These are phyloP conservation scores for Gyrodactylus bullatarudis DNA, from an alignment of 1,140 invertebrate genomes.

Conservation along the genomic window DNA sequence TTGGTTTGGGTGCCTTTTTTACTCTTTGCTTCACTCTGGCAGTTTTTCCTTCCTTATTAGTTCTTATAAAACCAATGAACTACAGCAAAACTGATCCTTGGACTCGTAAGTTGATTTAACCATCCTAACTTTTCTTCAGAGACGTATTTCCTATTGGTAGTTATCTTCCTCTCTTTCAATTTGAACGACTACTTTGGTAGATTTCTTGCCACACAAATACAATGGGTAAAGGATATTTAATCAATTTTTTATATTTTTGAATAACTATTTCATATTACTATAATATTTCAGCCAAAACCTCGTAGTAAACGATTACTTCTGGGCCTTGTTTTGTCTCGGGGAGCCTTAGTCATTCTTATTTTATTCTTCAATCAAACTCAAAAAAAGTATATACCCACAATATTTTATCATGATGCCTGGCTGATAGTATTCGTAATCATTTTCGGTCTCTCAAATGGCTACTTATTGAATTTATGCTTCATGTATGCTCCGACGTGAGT, in stretches of 20 bases:
- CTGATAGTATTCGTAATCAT: background rate
- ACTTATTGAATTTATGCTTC: background rate
- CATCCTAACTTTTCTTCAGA: background rate
- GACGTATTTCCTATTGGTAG: background rate
- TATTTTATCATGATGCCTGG: background rate
- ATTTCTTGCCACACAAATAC: background rate
- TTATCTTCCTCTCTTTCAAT: background rate
- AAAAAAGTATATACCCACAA: background rate
- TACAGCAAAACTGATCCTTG: background rate
- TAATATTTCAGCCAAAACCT: background rate
- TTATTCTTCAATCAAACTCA: background rate
- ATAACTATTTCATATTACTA: background rate
- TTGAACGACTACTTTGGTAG: background rate
- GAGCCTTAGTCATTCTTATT: background rate
- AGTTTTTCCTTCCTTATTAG: background rate
- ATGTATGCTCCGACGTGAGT: background rate
- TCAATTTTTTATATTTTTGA: background rate
- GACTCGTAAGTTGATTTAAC: background rate
- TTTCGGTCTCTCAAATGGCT: background rate
- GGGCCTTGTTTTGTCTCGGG: background rate
- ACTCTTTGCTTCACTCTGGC: background rate
- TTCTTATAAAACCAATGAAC: background rate
- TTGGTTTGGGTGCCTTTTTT: background rate
- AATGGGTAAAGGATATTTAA: background rate
- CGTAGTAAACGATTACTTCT: background rate